A percentile compares a stretch with the other conserved stretches of the same genome.
phyloP scores from a whole-genome alignment of 1,140 invertebrate genomes.

The Homarus americanus region DNA sequence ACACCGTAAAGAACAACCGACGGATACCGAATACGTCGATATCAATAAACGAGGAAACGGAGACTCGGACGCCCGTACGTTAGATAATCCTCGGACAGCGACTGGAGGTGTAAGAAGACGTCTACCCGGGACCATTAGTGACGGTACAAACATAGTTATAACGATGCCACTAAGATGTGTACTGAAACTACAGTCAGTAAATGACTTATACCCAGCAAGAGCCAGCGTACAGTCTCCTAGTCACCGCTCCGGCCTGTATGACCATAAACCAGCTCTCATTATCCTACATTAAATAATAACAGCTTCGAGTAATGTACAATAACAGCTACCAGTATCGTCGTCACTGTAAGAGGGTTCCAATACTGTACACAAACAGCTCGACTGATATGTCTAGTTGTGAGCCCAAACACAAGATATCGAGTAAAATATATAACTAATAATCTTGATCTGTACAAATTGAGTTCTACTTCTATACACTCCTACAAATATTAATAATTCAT shows the following conservation, averaged over 20 bases:
- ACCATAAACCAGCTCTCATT: not conserved
- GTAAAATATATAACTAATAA: constrained; percentile 6
- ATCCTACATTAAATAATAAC: not conserved
- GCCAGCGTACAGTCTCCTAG: too few relatives aligned
- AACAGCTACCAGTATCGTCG: not conserved
- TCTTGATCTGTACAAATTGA: constrained; percentile 48
- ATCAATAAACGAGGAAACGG: too few relatives aligned
- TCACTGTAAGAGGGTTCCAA: not conserved
- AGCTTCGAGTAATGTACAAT: constrained; percentile 1
- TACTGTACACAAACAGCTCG: constrained; percentile 14
- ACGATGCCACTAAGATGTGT: too few relatives aligned
- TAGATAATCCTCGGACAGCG: too few relatives aligned
- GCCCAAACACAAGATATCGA: constrained; percentile 10
- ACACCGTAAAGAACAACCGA: not conserved
- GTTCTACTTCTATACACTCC: constrained; percentile 23
- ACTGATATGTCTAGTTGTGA: constrained; percentile 33
- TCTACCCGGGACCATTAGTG: too few relatives aligned
- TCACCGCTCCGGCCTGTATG: not conserved
- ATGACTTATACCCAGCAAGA: too few relatives aligned
- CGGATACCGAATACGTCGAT: not conserved
- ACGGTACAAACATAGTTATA: too few relatives aligned
- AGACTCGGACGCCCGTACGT: too few relatives aligned
- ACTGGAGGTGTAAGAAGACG: too few relatives aligned
- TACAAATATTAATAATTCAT: constrained; percentile 22
- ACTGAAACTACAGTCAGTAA: too few relatives aligned